These are phyloP conservation scores for Otus sunia DNA, from an alignment of 2,113 vertebrate genomes.

Conservation along the genomic window DNA sequence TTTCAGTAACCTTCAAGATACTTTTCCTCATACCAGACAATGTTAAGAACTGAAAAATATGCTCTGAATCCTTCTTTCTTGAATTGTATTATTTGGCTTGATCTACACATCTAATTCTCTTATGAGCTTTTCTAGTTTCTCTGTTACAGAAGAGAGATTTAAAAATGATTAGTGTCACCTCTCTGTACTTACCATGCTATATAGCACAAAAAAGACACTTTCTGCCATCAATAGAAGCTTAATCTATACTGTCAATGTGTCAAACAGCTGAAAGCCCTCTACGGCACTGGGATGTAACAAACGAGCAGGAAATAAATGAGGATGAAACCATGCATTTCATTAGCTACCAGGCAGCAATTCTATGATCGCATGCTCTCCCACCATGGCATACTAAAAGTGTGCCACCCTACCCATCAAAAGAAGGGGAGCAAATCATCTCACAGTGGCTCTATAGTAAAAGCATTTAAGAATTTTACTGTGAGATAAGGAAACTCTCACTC, in stretches of 20 bases:
- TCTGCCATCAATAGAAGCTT: not conserved
- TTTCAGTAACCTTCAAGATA: not conserved
- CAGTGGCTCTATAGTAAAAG: not conserved
- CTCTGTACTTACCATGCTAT: not conserved
- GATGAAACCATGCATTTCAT: not conserved
- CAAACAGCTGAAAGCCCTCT: not conserved
- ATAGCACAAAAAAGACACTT: not conserved
- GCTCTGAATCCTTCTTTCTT: not conserved
- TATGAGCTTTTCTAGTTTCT: not conserved
- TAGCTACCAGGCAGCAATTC: not conserved
- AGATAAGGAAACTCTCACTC: not conserved
- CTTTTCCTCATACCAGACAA: not conserved
- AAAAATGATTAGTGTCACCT: not conserved
- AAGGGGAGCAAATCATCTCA: not conserved
- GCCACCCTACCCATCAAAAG: not conserved
- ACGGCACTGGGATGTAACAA: not conserved
- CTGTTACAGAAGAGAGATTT: not conserved
- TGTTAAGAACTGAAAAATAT: not conserved
- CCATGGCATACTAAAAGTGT: not conserved
- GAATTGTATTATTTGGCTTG: not conserved
- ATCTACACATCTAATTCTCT: not conserved
- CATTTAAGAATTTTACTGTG: not conserved
- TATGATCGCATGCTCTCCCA: not conserved
- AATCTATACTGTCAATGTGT: not conserved
- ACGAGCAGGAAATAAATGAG: not conserved